These are phyloP conservation scores for Pelochelys cantorii DNA, from an alignment of 2,797 vertebrate species.

Conservation along the genomic window DNA sequence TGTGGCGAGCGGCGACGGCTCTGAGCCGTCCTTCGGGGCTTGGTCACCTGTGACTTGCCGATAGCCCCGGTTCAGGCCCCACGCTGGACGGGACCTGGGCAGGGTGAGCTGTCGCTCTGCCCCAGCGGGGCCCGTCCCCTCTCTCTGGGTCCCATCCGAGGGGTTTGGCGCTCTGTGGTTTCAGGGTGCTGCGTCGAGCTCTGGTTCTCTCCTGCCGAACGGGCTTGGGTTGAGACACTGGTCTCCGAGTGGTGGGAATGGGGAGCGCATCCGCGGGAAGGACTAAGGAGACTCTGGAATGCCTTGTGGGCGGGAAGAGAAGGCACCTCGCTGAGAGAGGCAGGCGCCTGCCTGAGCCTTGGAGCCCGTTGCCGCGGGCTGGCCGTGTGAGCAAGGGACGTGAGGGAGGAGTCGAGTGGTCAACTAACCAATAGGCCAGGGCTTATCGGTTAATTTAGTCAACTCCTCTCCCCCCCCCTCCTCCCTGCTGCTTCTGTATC, in stretches of 20 bases:
- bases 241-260: not conserved
- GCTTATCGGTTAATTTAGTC: too few species aligned
- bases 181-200: not conserved
- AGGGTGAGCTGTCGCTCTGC: not conserved
- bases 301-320: not conserved
- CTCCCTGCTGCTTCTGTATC: too few species aligned
- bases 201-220: not conserved
- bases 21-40: not conserved
- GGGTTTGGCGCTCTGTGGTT: not conserved
- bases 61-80: not conserved
- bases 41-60: not conserved
- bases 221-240: not conserved
- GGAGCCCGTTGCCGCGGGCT: fast-evolving
- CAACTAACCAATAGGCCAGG: too few species aligned
- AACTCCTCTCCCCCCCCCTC: too few species aligned
- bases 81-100: not conserved
- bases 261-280: not conserved
- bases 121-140: not conserved
- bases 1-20: not conserved
- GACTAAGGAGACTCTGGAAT: not conserved
- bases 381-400: too few species aligned
- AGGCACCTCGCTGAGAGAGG: too few species aligned
- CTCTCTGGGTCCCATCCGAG: not conserved
- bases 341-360: not conserved
- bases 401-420: too few species aligned